Conservation (phyloP, 2,113 vertebrate genomes). For the Tonatia bakeri region DNA sequence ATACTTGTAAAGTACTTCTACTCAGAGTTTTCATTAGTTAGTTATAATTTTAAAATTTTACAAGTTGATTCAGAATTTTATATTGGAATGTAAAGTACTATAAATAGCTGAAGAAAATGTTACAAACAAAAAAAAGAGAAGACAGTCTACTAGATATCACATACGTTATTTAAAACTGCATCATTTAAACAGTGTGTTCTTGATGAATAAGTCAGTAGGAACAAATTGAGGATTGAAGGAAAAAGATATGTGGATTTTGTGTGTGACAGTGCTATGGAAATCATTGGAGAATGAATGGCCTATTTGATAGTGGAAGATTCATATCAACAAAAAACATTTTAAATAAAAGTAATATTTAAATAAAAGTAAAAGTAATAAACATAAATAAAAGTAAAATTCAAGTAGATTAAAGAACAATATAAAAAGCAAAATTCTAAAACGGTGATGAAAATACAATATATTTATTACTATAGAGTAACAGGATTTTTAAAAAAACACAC, state of each 20-base stretch:
- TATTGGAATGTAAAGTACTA: neutral
- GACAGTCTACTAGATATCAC: neutral
- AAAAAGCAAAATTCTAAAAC: constrained; percentile 20
- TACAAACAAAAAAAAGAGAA: neutral
- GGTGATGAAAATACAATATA: neutral
- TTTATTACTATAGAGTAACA: neutral
- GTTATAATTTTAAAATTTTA: constrained; percentile 7
- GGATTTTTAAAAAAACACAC: neutral
- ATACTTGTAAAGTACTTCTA: neutral
- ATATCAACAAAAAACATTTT: neutral
- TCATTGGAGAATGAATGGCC: neutral
- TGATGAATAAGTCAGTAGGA: neutral
- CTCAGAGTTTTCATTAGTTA: neutral
- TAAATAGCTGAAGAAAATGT: neutral
- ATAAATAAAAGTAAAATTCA: neutral
- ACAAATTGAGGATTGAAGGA: neutral
- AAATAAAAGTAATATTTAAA: neutral
- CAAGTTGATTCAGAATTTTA: neutral
- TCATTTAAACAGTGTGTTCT: neutral
- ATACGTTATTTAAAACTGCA: neutral
- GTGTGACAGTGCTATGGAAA: neutral
- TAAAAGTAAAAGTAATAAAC: neutral
- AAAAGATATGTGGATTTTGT: neutral
- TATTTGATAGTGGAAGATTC: neutral
- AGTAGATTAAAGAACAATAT: neutral